phyloP scores from a whole-genome alignment of 2,888 invertebrate genomes.

The Fissipunctia ypsillon region DNA sequence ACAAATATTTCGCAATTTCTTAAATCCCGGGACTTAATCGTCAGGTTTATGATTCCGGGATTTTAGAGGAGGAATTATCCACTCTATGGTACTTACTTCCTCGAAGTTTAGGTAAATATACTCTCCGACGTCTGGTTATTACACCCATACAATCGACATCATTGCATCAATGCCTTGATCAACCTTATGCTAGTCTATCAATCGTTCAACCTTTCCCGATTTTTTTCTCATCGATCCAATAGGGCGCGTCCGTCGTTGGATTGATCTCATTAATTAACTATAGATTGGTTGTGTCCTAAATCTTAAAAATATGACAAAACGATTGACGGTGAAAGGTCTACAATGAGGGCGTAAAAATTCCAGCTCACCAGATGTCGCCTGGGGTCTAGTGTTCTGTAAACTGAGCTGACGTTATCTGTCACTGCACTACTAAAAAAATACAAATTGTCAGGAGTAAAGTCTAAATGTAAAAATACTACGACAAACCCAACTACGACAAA shows the following conservation, averaged over 20 bases:
- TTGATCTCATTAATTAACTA: background rate
- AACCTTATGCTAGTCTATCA: too few relatives aligned
- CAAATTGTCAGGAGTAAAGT: too few relatives aligned
- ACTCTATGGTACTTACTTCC: too few relatives aligned
- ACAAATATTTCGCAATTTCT: too few relatives aligned
- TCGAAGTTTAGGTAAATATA: too few relatives aligned
- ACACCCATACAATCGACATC: background rate
- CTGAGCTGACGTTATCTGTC: background rate
- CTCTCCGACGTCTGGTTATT: too few relatives aligned
- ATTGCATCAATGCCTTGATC: background rate
- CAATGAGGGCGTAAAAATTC: background rate
- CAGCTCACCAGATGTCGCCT: background rate
- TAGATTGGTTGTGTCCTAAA: background rate
- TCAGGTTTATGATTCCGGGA: too few relatives aligned
- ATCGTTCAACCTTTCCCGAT: background rate
- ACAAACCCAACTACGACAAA: too few relatives aligned
- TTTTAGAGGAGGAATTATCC: too few relatives aligned
- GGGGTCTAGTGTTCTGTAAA: background rate
- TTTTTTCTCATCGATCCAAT: background rate
- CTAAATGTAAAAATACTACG: too few relatives aligned
- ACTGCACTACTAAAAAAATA: background rate
- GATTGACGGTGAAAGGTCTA: background rate
- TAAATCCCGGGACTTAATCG: too few relatives aligned
- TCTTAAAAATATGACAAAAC: background rate
- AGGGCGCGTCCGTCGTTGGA: background rate